Evolutionary conservation across 1,140 invertebrate species (phyloP).

Genomic region (Heliconius himera): DNA sequence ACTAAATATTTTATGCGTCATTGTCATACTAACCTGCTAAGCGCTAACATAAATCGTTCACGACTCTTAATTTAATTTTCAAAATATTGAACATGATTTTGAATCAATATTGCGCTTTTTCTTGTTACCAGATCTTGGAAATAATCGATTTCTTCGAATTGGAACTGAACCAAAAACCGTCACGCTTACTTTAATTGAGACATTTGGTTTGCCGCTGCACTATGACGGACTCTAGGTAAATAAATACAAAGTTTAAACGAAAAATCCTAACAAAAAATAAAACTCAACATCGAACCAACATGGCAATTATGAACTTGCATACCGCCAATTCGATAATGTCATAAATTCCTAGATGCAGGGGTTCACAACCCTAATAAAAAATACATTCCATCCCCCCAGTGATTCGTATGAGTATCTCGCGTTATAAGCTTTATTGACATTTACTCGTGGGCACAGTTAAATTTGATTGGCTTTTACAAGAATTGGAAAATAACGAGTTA

Average conservation of each 20-base stretch:
- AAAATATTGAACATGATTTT: too few relatives aligned
- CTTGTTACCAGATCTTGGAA: too few relatives aligned
- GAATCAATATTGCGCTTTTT: too few relatives aligned
- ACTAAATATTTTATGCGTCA: not conserved
- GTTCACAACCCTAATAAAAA: conserved; percentile 43
- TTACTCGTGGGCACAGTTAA: conserved; percentile 48
- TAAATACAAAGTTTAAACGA: not conserved
- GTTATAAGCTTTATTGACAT: conserved; percentile 59
- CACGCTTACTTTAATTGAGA: too few relatives aligned
- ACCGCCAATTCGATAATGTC: conserved; percentile 32
- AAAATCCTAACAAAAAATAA: not conserved
- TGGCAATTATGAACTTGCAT: conserved; percentile 10
- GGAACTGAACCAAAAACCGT: too few relatives aligned
- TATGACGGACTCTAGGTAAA: too few relatives aligned
- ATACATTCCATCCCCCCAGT: conserved; percentile 47
- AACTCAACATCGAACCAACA: not conserved
- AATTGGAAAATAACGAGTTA: conserved; percentile 59
- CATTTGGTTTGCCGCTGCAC: too few relatives aligned
- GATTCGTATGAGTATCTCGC: conserved; percentile 41
- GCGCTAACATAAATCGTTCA: too few relatives aligned
- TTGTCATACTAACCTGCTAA: too few relatives aligned
- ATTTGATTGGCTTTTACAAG: conserved; percentile 64
- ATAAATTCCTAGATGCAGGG: conserved; percentile 27
- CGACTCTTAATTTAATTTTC: too few relatives aligned
- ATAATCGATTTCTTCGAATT: too few relatives aligned